Evolutionary conservation across 2,888 invertebrate species (phyloP), one percentile per base, ranked within the genome.

Genomic region (Bibio marci): DNA sequence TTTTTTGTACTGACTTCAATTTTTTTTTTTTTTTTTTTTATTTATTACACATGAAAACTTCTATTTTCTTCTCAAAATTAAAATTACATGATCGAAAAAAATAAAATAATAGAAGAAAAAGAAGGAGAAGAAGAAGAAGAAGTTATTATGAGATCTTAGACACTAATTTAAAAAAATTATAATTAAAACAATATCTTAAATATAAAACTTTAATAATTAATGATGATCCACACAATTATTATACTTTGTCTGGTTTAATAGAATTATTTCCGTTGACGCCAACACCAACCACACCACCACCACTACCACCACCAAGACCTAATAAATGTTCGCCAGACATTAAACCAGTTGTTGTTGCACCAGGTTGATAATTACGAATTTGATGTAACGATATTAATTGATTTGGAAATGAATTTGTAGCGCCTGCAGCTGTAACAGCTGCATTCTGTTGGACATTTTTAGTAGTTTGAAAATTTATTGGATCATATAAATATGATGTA

Each of bases 301-400:
- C 46, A 14, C 43, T 40, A 10, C 47, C 46, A 8, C 57, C 55
- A 13, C 61, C 58, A 31, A 62, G 49, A n/a, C 60, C 58, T 44
- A 76, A 62, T 48, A 74, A 65, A 59, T 76, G 76, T 50, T 76
- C 76, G 48, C 73, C 67, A 43, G 73, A 69, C 63, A 77, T 69
- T 44, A 80, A 63, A 45, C 78, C 69, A 31, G 70, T 66, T 3
- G 37, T 17, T 22, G 22, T 22, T n/a, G 34, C 12, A 46, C 82
- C 77, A 35, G 90, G 90, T 59, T 90, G 90, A 64, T 90, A 94
- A 64, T 92, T 92, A 62, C 92, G 76, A 56, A 94, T 94, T 66
- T 94, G 92, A 64, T 94, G 92, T 52, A 94, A 70, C 48, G 91
- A 88, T 59, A 91, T 91, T 61, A 91, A 69, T 64, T 91, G 90